Evolutionary conservation across 2,888 invertebrate genomes (phyloP).

Genomic region (Monochamus alternatus): DNA sequence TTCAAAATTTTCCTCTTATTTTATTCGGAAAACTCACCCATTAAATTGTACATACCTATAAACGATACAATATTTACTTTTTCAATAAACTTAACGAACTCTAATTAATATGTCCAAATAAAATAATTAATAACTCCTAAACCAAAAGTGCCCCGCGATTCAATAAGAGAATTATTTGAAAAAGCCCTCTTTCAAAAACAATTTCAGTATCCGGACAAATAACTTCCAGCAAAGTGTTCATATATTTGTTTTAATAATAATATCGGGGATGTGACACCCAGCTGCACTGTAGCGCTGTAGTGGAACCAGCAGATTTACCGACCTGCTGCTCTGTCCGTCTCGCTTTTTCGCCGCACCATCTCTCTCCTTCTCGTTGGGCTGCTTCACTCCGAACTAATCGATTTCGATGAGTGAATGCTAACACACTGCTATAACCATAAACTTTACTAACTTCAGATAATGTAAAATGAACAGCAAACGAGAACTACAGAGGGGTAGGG

Average conservation of each 20-base stretch:
- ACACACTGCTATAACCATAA: slow-evolving; percentile 55
- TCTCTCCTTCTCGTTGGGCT: slow-evolving; percentile 40
- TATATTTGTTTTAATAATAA: slow-evolving; percentile 55
- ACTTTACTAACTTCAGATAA: slow-evolving; percentile 50
- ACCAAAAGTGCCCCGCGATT: too few species aligned
- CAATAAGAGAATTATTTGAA: not conserved
- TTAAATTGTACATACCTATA: too few species aligned
- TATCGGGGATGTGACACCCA: slow-evolving; percentile 51
- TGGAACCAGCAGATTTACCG: slow-evolving; percentile 49
- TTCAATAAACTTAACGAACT: too few species aligned
- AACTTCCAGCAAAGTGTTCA: slow-evolving; percentile 26
- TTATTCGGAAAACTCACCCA: too few species aligned
- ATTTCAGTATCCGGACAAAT: not conserved
- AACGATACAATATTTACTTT: too few species aligned
- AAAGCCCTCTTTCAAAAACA: not conserved
- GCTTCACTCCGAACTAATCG: slow-evolving; percentile 50
- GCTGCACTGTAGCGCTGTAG: slow-evolving; percentile 50
- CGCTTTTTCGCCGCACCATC: slow-evolving; percentile 44
- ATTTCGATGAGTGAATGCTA: slow-evolving; percentile 57
- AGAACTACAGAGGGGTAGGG: slow-evolving; percentile 33
- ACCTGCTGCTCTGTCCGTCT: slow-evolving; percentile 44
- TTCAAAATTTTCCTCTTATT: too few species aligned
- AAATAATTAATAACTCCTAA: too few species aligned
- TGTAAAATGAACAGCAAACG: slow-evolving; percentile 44
- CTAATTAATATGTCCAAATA: too few species aligned